Evolutionary conservation across 1,140 invertebrate species (phyloP), one percentile per base, ranked within the genome.

Genomic region (Aphidius ervi): DNA sequence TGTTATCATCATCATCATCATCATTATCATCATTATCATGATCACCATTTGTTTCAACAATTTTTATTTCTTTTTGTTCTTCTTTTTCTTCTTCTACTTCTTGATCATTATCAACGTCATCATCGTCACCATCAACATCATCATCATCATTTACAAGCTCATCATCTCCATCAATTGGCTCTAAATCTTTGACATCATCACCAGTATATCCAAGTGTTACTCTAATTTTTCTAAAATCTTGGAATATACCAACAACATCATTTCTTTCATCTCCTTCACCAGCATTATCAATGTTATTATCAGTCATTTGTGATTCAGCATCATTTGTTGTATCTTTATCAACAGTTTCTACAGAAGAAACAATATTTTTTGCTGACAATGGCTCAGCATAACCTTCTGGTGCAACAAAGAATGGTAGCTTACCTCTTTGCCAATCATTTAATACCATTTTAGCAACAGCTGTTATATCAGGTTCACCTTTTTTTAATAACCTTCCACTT

Each of bases 351-450:
- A 67, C 70, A 10, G 61, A 52, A 16, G 48, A 41, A 7, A 3
- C 23, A 31, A 31, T 56, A 43, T 31, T n/a, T 59, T 65, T 56
- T 62, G 78, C 82, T 66, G 74, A 73, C 67, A 82, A 63, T 9
- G 88, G 87, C 53, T 83, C 73, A 74, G 88, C 88, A 77, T 86
- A 91, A 9, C 86, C 89, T 58, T 89, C 86, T 9, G 96, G 97
- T 55, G 86, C 82, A 1, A 94, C 88, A 83, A 94, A 99, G 77
- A 92, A 99, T 0, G 97, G 97, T 46, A 99, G 80, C 79, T 96
- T 97, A 9, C 97, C 97, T 70, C 98, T 85, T 80, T 99, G 97
- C 89, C 93, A 99, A 77, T 99, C 98, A 83, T 99, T 99, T 0
- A 99, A 81, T 4, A 99, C 87, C 91, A 98, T 98, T 76, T 92